Evolutionary conservation across 2,113 vertebrate genomes (phyloP), one percentile per base, ranked within the genome.

Genomic region (Glaucidium brasilianum): DNA sequence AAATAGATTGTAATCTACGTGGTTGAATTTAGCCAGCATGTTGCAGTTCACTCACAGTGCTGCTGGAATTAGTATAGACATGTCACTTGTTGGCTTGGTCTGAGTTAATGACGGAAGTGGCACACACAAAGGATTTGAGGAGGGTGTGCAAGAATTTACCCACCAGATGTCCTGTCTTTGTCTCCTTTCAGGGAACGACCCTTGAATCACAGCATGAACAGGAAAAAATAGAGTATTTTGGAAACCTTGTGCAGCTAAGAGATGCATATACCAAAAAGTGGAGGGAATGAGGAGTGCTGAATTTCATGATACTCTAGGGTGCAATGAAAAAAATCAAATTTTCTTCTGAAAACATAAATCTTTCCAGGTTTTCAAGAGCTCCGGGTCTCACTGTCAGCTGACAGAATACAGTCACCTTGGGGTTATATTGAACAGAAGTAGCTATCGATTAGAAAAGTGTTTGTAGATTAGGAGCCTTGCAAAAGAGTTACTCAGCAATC

Each of bases 401-500:
- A 91, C n/a, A 85, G 58, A 62, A 90, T 59, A 37, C 72, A 92
- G 77, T 94, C 84, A 97, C 84, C 85, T 97, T 95, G 58, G 91
- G 88, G 72, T 80, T 96, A 91, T 91, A 96, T 66, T 72, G 77
- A 92, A 85, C 68, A 95, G 82, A 96, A 92, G 55, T 23, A 80
- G 52, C 23, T 91, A 96, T 95, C 1, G 84, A 97, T 96, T 86
- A 64, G 60, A 86, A 96, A 88, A 96, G 52, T 22, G 79, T 94
- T 97, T 97, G 62, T 35, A 95, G 93, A 98, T 94, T 97, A 96
- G 79, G 52, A 95, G 78, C 45, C 75, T 95, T 94, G 30, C 62
- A 94, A 97, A 97, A 91, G 47, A 94, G 92, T 94, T 94, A 92
- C 72, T 97, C 69, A 91, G 90, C 93, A 96, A 71, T 94, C 68